Base-by-base conservation (phyloP, 2,797 vertebrate genomes). In the Dermochelys coriacea region DNA sequence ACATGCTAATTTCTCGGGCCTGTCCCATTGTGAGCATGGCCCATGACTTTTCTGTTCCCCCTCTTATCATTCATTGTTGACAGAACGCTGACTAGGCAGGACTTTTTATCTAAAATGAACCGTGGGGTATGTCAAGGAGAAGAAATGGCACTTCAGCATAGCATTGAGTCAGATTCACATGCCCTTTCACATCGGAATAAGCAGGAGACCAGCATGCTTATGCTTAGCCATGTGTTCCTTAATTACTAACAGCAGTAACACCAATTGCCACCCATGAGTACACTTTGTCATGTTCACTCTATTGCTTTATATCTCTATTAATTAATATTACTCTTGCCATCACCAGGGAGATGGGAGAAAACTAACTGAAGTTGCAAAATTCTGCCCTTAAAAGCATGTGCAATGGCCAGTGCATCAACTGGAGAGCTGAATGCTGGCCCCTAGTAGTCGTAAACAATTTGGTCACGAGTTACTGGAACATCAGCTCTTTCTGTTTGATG, bases 341-440 rank as follows among this genome's bases (percentile, higher is more conserved):
- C 1, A 2, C 37, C 8, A 14, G 55, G 8, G n/a, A 25, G 37
- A 37, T 27, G 55, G 55, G 2, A 0, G 41, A 37, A 75, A 82
- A 47, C 23, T 12, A 54, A 3, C 0, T 0, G 47, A 31, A 49
- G 25, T 68, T 78, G 68, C 47, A 61, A 21, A 3, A 3, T 74
- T 51, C 45, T 3, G 18, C n/a, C 51, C 0, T 0, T 80, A 25
- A 51, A 47, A 45, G 11, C 12, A 1, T 1, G 27, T 4, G 45
- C 0, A 1, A 11, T 79, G 74, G 47, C 77, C 10, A 0, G 12
- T 8, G 14, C 19, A 1, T 15, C 31, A 34, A 5, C 49, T 10
- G 0, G 3, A 34, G 57, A 78, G 34, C 7, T 5, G 49, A 77
- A 27, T 41, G 61, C 27, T 27, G 77, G 54, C 31, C 27, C 41